Base-by-base conservation (phyloP, 2,113 vertebrate species). In the Salvelinus namaycush region DNA sequence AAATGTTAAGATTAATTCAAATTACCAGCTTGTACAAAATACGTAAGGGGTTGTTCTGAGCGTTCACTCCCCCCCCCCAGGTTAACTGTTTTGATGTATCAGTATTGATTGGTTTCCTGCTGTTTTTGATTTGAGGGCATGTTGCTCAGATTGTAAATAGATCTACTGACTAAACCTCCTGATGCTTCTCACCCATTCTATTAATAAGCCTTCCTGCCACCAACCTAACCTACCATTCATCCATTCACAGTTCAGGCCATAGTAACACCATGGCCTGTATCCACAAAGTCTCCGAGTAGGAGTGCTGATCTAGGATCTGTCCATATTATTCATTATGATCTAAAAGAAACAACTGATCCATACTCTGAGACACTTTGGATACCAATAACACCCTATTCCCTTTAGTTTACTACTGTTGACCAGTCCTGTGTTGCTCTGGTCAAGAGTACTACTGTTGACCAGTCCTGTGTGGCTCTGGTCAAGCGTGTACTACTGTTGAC, bases 11-110 rank as follows among this genome's bases (percentile, higher is more conserved):
- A 92, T 86, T 87, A 92, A 93, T 90, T 86, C 85, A 92, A 92
- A 89, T 95, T 93, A 96, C 95, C 95, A 96, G 95, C 95, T 93
- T 95, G 92, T 96, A 95, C 87, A 97, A 91, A 91, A 89, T 87
- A 92, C 86, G 86, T 88, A 96, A 95, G 93, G 94, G 92, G 95
- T 94, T 96, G 95, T 93, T 95, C 93, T 89, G 92, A 95, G 94
- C 92, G 94, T 96, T 95, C 94, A 92, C 95, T 94, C 95, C 96
- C 94, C 94, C 92, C 82, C 91, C 68, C 20, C 91, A 93, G 79
- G 83, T 88, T 29, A 82, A 83, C 85, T 86, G 80, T 93, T 95
- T 93, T 78, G 93, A 94, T 94, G 84, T 94, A 91, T 94, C 94
- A 93, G 68, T 86, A 68, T 83, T 78, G 26, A 82, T 24, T n/a